phyloP scores from a whole-genome alignment of 1,140 invertebrate genomes.

The Neodiprion virginianus region DNA sequence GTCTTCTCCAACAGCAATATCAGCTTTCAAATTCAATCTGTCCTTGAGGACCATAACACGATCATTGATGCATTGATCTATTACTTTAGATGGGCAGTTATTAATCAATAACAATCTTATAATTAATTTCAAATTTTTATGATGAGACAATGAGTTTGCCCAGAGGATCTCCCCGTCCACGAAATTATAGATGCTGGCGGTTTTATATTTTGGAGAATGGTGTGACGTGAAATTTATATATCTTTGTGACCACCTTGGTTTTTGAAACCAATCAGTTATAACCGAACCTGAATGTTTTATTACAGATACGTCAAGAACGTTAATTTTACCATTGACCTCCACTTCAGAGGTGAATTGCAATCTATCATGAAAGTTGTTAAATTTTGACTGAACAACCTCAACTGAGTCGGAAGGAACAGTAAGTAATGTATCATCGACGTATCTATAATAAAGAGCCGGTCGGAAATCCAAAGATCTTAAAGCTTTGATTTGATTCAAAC shows the following conservation, averaged over 20 bases:
- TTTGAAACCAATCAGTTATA: not conserved
- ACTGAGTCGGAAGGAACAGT: not conserved
- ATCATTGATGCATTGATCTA: no score
- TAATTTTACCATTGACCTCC: not conserved
- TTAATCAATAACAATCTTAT: no score
- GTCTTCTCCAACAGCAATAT: no score
- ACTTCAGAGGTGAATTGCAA: constrained; percentile 1
- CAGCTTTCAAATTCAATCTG: no score
- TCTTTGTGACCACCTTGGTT: not conserved
- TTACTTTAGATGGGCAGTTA: no score
- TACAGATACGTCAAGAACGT: not conserved
- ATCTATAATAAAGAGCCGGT: not conserved
- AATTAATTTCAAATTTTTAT: no score
- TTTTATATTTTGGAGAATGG: no score
- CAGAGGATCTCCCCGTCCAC: no score
- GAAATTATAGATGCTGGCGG: no score
- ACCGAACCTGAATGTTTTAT: not conserved
- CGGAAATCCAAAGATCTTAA: not conserved
- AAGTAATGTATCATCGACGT: not conserved
- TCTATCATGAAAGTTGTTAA: not conserved
- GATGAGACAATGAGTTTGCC: no score
- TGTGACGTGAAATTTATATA: not conserved
- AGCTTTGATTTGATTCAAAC: not conserved
- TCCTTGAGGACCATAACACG: no score
- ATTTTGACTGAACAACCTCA: not conserved